These are phyloP conservation scores for Drosophila ustulata DNA, from an alignment of 2,888 invertebrate species.

Conservation along the genomic window DNA sequence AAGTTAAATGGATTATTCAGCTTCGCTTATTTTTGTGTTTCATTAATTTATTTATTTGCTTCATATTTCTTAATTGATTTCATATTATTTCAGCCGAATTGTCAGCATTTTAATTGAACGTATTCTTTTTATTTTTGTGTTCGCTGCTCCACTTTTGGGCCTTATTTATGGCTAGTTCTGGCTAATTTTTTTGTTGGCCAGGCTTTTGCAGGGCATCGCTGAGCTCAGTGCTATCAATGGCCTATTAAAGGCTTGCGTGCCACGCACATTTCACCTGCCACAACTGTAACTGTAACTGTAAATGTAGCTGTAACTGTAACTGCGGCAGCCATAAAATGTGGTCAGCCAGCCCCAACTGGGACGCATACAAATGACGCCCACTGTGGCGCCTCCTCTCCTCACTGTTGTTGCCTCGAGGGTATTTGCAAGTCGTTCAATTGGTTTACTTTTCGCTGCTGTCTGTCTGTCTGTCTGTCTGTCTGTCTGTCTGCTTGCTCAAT, in stretches of 20 bases:
- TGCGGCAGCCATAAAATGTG: slow-evolving; percentile 54
- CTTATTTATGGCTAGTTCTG: neutral
- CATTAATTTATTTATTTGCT: too few species aligned
- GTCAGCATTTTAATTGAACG: too few species aligned
- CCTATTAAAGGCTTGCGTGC: slow-evolving; percentile 14
- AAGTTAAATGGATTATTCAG: too few species aligned
- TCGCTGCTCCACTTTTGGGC: neutral
- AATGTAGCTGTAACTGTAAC: neutral
- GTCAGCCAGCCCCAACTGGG: slow-evolving; percentile 13
- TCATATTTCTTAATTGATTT: too few species aligned
- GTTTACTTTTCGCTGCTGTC: neutral
- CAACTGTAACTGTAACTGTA: neutral
- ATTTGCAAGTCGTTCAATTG: slow-evolving; percentile 26
- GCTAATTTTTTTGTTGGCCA: neutral
- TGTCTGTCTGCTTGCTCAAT: slow-evolving; percentile 44
- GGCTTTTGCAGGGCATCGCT: slow-evolving; percentile 18
- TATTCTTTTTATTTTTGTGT: neutral
- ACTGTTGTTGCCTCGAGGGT: slow-evolving; percentile 19
- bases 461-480: slow-evolving; percentile 14
- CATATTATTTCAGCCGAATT: too few species aligned
- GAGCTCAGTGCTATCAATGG: slow-evolving; percentile 5
- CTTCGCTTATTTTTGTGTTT: too few species aligned
- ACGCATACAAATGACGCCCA: slow-evolving; percentile 24
- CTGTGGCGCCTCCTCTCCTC: slow-evolving; percentile 22
- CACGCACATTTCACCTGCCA: slow-evolving; percentile 37